A percentile compares a stretch with the other conserved stretches of the same genome.
Conservation (phyloP, 2,113 vertebrate species). For the Cyanistes caeruleus region DNA sequence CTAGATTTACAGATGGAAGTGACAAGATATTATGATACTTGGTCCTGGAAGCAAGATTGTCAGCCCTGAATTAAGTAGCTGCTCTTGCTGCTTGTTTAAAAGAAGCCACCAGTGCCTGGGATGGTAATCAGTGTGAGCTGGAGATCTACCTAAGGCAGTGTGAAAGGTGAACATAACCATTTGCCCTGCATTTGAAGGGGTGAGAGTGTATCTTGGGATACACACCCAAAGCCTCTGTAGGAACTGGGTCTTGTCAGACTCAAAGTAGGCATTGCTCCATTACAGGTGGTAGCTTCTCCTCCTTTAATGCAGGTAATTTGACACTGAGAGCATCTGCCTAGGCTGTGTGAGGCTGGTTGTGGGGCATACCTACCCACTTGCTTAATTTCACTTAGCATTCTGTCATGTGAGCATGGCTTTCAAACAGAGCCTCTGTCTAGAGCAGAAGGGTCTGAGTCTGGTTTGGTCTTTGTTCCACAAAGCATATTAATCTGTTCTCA, state of each 20-base stretch:
- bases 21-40: background rate
- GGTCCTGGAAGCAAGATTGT: background rate
- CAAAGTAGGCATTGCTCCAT: background rate
- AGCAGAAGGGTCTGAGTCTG: background rate
- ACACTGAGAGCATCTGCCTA: background rate
- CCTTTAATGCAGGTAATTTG: background rate
- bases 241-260: background rate
- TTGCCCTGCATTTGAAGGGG: background rate
- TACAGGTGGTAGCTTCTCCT: background rate
- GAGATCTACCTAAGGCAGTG: background rate
- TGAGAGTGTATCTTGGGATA: background rate
- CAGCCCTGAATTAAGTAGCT: background rate
- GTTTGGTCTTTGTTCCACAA: background rate
- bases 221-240: background rate
- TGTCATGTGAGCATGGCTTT: rapidly evolving
- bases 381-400: background rate
- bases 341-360: background rate
- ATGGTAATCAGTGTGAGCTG: background rate
- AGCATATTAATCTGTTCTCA: background rate
- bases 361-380: background rate
- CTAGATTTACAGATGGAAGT: background rate
- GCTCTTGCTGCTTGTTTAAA: background rate
- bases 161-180: background rate
- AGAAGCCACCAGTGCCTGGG: background rate
- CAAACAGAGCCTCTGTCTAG: background rate